Evolutionary conservation across 2,797 vertebrate genomes (phyloP).

Genomic region (Todus mexicanus): DNA sequence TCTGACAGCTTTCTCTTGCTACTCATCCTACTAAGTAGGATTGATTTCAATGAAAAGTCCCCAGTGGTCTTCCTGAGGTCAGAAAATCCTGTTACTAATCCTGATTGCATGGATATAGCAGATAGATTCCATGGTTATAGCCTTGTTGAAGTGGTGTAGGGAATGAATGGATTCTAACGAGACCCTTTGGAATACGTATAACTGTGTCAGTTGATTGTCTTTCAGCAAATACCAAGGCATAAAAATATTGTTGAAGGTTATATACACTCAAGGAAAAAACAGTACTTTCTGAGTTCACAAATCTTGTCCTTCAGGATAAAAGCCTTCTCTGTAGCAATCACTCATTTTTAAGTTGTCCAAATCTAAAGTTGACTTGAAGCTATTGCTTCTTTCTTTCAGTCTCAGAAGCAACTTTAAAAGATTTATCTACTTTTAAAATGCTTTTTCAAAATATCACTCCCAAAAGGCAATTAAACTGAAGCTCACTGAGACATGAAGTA

Average conservation of each 20-base stretch:
- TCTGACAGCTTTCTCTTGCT: not conserved
- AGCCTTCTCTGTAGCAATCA: not conserved
- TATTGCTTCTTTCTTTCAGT: not conserved
- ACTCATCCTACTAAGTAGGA: not conserved
- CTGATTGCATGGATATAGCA: not conserved
- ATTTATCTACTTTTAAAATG: not conserved
- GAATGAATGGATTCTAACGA: not conserved
- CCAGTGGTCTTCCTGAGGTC: not conserved
- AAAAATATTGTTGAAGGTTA: not conserved
- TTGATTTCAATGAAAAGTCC: not conserved
- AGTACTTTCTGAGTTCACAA: not conserved
- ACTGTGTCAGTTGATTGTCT: not conserved
- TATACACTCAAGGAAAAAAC: not conserved
- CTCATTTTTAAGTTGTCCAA: slow-evolving; percentile 2
- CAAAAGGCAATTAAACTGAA: not conserved
- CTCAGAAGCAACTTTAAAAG: not conserved
- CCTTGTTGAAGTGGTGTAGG: not conserved
- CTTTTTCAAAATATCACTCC: not conserved
- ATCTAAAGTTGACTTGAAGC: not conserved
- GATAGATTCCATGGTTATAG: not conserved
- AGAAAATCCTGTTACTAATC: not conserved
- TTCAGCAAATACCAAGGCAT: slow-evolving; percentile 5
- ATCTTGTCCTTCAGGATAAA: not conserved
- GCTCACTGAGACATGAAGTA: not conserved
- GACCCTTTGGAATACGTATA: not conserved